Conservation (phyloP, 92 coral and sea anemone species). For the Siderastrea radians region DNA sequence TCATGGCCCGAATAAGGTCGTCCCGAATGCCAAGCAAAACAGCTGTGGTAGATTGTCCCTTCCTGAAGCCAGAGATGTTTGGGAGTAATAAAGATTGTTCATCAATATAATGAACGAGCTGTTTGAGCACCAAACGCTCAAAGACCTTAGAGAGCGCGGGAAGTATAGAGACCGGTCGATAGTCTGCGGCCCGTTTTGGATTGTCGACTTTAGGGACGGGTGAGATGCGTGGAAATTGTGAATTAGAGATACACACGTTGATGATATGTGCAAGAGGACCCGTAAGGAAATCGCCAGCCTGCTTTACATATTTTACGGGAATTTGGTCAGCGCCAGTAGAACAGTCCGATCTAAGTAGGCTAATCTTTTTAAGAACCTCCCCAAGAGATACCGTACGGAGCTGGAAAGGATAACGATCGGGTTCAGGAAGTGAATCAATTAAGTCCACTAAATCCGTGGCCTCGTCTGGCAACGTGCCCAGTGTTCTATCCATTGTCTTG, state of each 20-base stretch:
- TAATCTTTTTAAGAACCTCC: slow-evolving; percentile 33
- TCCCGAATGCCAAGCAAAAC: background rate
- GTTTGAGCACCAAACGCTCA: slow-evolving; percentile 35
- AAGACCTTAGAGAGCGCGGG: slow-evolving; percentile 54
- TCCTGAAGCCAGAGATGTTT: background rate
- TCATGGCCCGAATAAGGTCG: background rate
- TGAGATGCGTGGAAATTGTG: slow-evolving; percentile 48
- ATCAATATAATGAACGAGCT: too few species aligned
- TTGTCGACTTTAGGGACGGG: slow-evolving; percentile 55
- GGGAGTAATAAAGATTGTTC: background rate
- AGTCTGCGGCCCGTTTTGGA: slow-evolving; percentile 23
- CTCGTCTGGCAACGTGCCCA: slow-evolving; percentile 29
- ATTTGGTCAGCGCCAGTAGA: too few species aligned
- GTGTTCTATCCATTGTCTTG: background rate
- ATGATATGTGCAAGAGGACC: slow-evolving; percentile 29
- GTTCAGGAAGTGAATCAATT: slow-evolving; percentile 22
- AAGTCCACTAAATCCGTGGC: slow-evolving; percentile 22
- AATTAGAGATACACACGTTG: slow-evolving; percentile 14
- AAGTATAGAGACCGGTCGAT: slow-evolving; percentile 53
- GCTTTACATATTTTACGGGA: slow-evolving; percentile 53
- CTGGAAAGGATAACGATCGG: slow-evolving; percentile 1
- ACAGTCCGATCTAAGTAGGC: slow-evolving; percentile 50
- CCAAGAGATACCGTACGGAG: slow-evolving; percentile 34
- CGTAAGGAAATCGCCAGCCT: slow-evolving; percentile 20
- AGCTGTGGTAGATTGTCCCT: background rate